Evolutionary conservation across 2,888 invertebrate genomes (phyloP).

Genomic region (Drosophila leonis): DNA sequence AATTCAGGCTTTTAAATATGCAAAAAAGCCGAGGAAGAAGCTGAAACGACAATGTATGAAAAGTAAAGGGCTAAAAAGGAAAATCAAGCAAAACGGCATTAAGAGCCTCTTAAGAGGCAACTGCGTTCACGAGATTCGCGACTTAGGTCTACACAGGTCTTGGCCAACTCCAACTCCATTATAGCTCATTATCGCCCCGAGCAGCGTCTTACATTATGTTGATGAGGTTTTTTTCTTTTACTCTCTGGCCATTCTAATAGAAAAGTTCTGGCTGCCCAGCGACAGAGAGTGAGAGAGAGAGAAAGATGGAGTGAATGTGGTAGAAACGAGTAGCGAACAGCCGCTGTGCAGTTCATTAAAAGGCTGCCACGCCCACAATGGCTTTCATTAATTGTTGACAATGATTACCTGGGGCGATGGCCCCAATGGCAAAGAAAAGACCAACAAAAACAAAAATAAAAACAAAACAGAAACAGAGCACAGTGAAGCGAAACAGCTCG

Average conservation of each 20-base stretch:
- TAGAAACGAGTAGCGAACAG: slow-evolving; percentile 4
- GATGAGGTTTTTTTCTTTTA: slow-evolving; percentile 77
- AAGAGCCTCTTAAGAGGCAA: slow-evolving; percentile 68
- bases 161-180: slow-evolving; percentile 83
- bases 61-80: slow-evolving; percentile 41
- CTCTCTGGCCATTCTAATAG: slow-evolving; percentile 67
- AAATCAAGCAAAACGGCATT: slow-evolving; percentile 46
- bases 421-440: slow-evolving; percentile 35
- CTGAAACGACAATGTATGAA: slow-evolving; percentile 8
- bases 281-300: slow-evolving; percentile 5
- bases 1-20: slow-evolving; percentile 74
- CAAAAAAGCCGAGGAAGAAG: slow-evolving; percentile 43
- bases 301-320: background rate
- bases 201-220: slow-evolving; percentile 85
- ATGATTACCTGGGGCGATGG: slow-evolving; percentile 74
- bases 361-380: slow-evolving; percentile 69
- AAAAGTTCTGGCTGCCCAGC: slow-evolving; percentile 58
- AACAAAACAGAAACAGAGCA: slow-evolving; percentile 18
- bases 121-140: slow-evolving; percentile 38
- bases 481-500: slow-evolving; percentile 19
- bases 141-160: slow-evolving; percentile 32
- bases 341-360: slow-evolving; percentile 67
- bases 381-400: slow-evolving; percentile 80
- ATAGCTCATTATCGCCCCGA: slow-evolving; percentile 85
- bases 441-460: slow-evolving; percentile 6